Evolutionary conservation across 2,113 vertebrate species (phyloP).

Genomic region (Elanus axillaris): DNA sequence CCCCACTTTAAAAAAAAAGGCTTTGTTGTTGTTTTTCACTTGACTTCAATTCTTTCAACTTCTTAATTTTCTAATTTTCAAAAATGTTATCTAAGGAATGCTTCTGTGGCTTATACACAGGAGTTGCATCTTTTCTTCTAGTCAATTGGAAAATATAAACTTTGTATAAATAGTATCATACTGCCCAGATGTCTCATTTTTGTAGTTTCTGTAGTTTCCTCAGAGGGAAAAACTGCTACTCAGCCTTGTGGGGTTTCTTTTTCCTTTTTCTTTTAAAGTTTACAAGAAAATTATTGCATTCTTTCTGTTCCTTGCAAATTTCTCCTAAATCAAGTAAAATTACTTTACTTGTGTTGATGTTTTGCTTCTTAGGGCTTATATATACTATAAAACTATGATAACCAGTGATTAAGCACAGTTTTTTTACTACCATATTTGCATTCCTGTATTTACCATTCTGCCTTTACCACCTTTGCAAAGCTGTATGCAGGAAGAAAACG

Average conservation of each 20-base stretch:
- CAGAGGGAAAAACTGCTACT: background rate
- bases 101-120: background rate
- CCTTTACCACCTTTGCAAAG: background rate
- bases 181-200: background rate
- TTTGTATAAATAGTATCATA: background rate
- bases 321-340: background rate
- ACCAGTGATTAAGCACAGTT: background rate
- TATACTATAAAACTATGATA: background rate
- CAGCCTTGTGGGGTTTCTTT: background rate
- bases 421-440: background rate
- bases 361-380: background rate
- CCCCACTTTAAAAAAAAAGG: background rate
- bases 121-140: background rate
- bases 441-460: background rate
- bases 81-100: background rate
- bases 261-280: background rate
- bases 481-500: background rate
- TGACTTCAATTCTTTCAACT: background rate
- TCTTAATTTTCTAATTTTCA: background rate
- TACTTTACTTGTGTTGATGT: background rate
- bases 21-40: background rate
- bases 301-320: background rate
- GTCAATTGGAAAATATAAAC: background rate
- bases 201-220: background rate
- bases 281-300: background rate